Evolutionary conservation across 1,140 invertebrate genomes (phyloP).

Genomic region (Heterodera carotae): DNA sequence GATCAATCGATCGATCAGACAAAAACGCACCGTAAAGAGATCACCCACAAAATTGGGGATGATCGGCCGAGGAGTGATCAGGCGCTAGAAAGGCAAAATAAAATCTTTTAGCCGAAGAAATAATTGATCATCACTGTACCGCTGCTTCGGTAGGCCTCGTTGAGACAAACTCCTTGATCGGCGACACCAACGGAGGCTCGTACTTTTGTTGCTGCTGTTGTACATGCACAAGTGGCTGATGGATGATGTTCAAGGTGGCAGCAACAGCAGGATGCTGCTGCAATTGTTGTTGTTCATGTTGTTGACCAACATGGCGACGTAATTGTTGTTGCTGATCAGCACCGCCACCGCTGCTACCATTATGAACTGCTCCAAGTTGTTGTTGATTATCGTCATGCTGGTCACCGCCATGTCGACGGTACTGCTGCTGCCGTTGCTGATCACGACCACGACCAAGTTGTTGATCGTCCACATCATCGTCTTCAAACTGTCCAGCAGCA

Average conservation of each 20-base stretch:
- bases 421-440: neutral
- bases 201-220: conserved; percentile 7
- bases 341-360: too few relatives aligned
- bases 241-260: neutral
- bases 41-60: conserved; percentile 22
- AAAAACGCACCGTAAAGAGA: conserved; percentile 15
- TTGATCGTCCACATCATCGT: neutral
- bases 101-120: neutral
- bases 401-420: neutral
- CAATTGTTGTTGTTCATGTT: neutral
- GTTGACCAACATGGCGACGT: neutral
- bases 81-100: conserved; percentile 9
- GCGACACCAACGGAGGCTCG: conserved; percentile 32
- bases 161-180: conserved; percentile 43
- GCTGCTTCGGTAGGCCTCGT: conserved; percentile 37
- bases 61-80: conserved; percentile 23
- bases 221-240: neutral
- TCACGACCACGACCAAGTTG: neutral
- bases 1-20: too few relatives aligned
- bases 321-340: neutral
- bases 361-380: too few relatives aligned
- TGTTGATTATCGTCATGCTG: too few relatives aligned
- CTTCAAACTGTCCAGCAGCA: neutral
- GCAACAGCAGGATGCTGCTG: neutral
- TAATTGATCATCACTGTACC: conserved; percentile 18